These are phyloP conservation scores for Pedetes capensis DNA, from an alignment of 2,113 vertebrate genomes.

Conservation along the genomic window DNA sequence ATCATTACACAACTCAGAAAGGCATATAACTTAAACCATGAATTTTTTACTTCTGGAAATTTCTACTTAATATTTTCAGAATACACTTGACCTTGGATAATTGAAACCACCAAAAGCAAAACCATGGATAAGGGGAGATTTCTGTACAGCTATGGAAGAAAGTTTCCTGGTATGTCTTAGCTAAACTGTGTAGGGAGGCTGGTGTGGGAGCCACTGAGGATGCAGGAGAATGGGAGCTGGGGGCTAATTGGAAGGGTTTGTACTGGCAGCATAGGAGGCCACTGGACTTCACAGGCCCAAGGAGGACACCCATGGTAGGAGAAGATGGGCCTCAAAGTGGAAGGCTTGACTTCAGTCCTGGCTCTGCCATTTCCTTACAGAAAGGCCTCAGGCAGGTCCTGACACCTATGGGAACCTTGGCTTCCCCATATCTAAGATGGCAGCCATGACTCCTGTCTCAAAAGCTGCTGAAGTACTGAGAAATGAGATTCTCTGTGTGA, in stretches of 20 bases:
- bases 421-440: not conserved
- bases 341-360: not conserved
- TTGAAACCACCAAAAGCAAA: not conserved
- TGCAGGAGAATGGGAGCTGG: too few relatives aligned
- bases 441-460: not conserved
- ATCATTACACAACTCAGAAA: not conserved
- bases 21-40: not conserved
- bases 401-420: rapidly evolving
- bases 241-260: not conserved
- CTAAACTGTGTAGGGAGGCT: not conserved
- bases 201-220: not conserved
- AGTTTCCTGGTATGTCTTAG: not conserved
- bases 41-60: not conserved
- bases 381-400: rapidly evolving
- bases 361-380: not conserved
- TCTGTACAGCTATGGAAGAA: not conserved
- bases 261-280: too few relatives aligned
- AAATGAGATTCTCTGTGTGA: not conserved
- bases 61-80: not conserved
- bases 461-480: not conserved
- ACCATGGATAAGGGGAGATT: too few relatives aligned
- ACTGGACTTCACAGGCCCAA: not conserved
- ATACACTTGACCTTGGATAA: not conserved
- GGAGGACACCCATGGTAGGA: not conserved
- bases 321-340: not conserved